Conservation (phyloP, 2,113 vertebrate species). For the Macheiramphus alcinus region DNA sequence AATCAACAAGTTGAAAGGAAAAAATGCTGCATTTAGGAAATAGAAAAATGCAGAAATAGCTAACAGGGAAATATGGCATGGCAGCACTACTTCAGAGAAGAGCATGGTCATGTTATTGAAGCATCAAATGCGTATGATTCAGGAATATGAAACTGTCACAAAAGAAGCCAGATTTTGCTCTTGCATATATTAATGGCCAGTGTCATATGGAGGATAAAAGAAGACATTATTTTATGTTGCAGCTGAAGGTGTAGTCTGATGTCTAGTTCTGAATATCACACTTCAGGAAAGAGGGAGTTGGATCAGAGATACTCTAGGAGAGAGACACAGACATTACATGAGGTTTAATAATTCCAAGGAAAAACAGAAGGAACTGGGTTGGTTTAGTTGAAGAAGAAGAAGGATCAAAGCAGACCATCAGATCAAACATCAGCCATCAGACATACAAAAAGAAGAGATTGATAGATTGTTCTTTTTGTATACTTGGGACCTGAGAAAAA, state of each 20-base stretch:
- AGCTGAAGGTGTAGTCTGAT: not conserved
- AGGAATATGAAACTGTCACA: not conserved
- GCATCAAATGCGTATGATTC: not conserved
- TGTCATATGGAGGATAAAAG: not conserved
- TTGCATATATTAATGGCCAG: not conserved
- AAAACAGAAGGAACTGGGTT: not conserved
- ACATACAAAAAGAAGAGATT: not conserved
- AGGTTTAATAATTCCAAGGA: not conserved
- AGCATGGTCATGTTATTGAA: fast-evolving
- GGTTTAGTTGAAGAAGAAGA: not conserved
- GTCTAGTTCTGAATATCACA: not conserved
- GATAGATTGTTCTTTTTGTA: not conserved
- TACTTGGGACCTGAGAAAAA: not conserved
- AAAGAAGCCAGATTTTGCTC: not conserved
- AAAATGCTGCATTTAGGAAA: not conserved
- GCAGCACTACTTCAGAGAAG: not conserved
- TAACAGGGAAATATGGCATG: not conserved
- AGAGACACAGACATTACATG: not conserved
- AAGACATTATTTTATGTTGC: not conserved
- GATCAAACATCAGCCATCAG: not conserved
- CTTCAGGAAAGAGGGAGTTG: not conserved
- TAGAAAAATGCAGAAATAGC: not conserved
- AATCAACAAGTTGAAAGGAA: not conserved
- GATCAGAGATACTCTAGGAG: not conserved
- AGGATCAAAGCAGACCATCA: not conserved